Evolutionary conservation across 64 coral and sea anemone genomes (phyloP).

Genomic region (Anthopleura sola): DNA sequence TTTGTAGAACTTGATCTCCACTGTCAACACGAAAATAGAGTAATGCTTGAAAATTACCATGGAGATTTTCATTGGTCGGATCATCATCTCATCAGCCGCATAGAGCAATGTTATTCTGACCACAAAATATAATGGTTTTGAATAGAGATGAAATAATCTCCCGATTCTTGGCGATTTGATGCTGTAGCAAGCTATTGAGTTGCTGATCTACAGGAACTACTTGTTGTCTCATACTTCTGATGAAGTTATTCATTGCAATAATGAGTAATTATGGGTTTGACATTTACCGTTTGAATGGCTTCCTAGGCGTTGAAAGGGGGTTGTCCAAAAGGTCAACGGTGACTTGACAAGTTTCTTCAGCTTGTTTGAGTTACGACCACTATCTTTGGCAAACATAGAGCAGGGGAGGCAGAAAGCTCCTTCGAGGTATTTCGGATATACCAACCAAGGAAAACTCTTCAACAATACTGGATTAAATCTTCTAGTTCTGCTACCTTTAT

Average conservation of each 20-base stretch:
- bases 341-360: neutral
- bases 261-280: neutral
- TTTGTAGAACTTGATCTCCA: no score
- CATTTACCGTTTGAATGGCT: neutral
- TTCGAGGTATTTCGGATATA: neutral
- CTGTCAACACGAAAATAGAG: no score
- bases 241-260: neutral
- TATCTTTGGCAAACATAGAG: neutral
- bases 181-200: neutral
- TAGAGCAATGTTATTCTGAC: no score
- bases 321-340: neutral
- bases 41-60: no score
- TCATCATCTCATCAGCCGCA: no score
- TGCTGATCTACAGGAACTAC: neutral
- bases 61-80: no score
- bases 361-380: neutral
- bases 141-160: no score
- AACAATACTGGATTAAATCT: no score
- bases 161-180: neutral
- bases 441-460: no score
- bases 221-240: neutral
- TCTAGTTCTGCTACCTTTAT: no score
- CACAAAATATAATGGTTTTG: no score
- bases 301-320: no score
- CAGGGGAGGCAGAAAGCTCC: neutral